A percentile compares a stretch with the other conserved stretches of the same genome.
These are phyloP conservation scores for Zaprionus lineosus DNA, from an alignment of 2,888 invertebrate genomes.

Conservation along the genomic window DNA sequence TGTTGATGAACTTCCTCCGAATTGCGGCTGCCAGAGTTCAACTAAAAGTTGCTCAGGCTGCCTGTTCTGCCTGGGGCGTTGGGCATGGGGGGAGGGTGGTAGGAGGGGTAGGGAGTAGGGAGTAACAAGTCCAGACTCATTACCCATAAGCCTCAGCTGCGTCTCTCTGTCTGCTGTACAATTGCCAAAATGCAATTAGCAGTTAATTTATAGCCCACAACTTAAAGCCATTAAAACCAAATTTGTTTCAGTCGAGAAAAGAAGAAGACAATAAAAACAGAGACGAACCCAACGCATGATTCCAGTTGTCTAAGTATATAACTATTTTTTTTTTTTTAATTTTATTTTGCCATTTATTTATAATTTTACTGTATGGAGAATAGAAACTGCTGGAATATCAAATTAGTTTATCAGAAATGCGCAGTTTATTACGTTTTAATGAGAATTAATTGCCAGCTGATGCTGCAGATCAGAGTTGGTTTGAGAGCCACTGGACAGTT, in stretches of 20 bases:
- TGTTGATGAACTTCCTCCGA: background rate
- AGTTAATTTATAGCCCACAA: conserved; percentile 21
- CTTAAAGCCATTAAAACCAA: background rate
- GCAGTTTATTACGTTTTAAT: conserved; percentile 58
- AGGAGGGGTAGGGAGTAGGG: background rate
- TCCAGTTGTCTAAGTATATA: background rate
- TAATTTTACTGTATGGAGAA: background rate
- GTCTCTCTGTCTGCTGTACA: no score
- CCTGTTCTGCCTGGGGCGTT: no score
- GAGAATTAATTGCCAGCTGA: conserved; percentile 51
- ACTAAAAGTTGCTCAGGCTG: no score
- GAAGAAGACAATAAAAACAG: conserved; percentile 14
- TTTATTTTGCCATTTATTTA: conserved; percentile 1
- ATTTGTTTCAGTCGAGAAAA: background rate
- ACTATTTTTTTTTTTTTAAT: conserved; percentile 1
- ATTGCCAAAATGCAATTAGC: background rate
- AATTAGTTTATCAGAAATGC: conserved; percentile 37
- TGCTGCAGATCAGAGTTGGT: background rate
- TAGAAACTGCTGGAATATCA: conserved; percentile 31
- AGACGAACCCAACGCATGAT: background rate
- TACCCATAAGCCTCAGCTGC: background rate
- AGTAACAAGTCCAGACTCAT: background rate
- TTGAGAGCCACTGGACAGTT: background rate
- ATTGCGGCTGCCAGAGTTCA: no score
- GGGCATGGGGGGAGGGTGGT: no score